Evolutionary conservation across 2,797 vertebrate genomes (phyloP).

Genomic region (Enteromius radiatus): DNA sequence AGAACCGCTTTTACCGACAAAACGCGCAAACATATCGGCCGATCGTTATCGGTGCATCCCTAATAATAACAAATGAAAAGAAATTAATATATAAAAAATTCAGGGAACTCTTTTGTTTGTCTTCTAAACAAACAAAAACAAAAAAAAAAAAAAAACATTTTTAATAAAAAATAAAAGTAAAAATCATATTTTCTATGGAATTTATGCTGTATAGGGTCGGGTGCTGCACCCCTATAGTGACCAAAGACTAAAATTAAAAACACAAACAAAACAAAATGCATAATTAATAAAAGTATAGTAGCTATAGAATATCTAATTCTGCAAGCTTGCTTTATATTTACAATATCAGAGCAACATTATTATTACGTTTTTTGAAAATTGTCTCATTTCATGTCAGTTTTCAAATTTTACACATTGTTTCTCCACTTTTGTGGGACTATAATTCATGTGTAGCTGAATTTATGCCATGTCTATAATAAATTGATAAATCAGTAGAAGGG

Average conservation of each 20-base stretch:
- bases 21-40: too few species aligned
- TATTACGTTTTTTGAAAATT: neutral
- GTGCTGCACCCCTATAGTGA: neutral
- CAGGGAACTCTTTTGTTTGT: neutral
- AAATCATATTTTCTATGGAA: neutral
- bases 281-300: neutral
- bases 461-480: neutral
- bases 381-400: neutral
- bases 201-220: too few species aligned
- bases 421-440: neutral
- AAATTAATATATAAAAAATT: neutral
- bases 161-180: too few species aligned
- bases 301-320: neutral
- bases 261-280: neutral
- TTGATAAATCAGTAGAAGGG: neutral
- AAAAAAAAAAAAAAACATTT: too few species aligned
- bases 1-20: too few species aligned
- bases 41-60: too few species aligned
- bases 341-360: neutral
- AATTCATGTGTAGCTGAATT: neutral
- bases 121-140: neutral
- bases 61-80: neutral
- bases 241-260: neutral
- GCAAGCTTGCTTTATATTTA: neutral
- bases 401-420: neutral